Conservation (phyloP, 2,888 invertebrate genomes). For the Agriopis marginaria region DNA sequence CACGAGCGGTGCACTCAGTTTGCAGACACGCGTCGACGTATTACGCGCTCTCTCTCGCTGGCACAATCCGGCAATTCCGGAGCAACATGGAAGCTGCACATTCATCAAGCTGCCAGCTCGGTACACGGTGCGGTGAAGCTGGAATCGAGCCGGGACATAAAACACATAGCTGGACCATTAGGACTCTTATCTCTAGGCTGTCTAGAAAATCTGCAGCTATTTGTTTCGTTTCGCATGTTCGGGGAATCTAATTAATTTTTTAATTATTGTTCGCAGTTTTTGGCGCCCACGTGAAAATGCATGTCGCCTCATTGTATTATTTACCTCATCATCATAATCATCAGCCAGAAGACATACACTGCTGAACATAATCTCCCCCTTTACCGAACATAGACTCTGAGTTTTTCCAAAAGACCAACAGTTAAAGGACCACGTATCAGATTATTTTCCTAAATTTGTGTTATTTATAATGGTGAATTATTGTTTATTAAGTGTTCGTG, state of each 20-base stretch:
- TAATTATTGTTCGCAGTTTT: neutral
- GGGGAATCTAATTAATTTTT: neutral
- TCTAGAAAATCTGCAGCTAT: neutral
- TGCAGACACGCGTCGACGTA: neutral
- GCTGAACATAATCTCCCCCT: too few relatives aligned
- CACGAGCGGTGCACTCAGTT: neutral
- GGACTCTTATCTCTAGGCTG: neutral
- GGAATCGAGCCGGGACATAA: neutral
- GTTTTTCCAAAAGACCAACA: too few relatives aligned
- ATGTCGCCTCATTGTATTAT: too few relatives aligned
- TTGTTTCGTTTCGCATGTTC: too few relatives aligned
- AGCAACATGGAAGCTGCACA: slow-evolving; percentile 6
- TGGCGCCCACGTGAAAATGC: too few relatives aligned
- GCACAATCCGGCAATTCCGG: neutral
- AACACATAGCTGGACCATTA: neutral
- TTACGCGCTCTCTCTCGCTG: neutral
- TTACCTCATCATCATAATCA: too few relatives aligned
- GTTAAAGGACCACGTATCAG: too few relatives aligned
- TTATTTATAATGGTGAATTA: too few relatives aligned
- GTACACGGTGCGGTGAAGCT: slow-evolving; percentile 13
- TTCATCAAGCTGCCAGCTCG: slow-evolving; percentile 28
- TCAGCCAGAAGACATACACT: too few relatives aligned
- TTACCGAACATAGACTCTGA: too few relatives aligned
- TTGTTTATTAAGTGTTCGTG: too few relatives aligned
- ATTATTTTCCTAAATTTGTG: too few relatives aligned